Conservation (phyloP, 2,113 vertebrate species). For the Cervus canadensis region DNA sequence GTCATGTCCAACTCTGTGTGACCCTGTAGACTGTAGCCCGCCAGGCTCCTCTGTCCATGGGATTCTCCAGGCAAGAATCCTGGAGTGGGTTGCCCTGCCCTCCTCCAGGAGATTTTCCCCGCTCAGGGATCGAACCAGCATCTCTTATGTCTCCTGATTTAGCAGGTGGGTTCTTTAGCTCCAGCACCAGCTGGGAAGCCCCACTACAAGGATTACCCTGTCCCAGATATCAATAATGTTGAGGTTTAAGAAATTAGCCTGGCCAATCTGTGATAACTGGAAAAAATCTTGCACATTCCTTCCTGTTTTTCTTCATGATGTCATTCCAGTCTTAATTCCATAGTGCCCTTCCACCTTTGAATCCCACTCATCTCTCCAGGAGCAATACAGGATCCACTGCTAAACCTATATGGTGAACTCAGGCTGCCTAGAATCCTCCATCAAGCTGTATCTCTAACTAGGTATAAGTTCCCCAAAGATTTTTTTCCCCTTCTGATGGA, state of each 20-base stretch:
- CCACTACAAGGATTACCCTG: neutral
- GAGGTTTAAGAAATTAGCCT: neutral
- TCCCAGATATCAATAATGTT: neutral
- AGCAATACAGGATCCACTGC: neutral
- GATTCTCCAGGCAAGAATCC: neutral
- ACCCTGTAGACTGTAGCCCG: neutral
- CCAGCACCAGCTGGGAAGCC: neutral
- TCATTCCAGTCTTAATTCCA: neutral
- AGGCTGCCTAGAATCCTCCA: neutral
- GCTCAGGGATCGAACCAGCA: fast-evolving
- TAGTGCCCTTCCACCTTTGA: neutral
- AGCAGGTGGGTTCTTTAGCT: neutral
- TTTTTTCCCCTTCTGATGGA: neutral
- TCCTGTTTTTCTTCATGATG: neutral
- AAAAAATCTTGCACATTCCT: neutral
- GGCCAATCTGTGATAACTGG: neutral
- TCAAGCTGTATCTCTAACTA: neutral
- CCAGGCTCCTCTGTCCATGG: neutral
- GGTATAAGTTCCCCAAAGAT: neutral
- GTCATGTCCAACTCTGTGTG: neutral
- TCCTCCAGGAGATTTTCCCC: neutral
- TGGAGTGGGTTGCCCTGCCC: neutral
- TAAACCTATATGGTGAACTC: neutral
- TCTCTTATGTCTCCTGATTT: neutral
- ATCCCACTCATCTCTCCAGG: neutral